Percentiles rank a stretch among this genome's conserved stretches.
phyloP scores from a whole-genome alignment of 2,888 invertebrate species.

The Mesorhabditis belari region DNA sequence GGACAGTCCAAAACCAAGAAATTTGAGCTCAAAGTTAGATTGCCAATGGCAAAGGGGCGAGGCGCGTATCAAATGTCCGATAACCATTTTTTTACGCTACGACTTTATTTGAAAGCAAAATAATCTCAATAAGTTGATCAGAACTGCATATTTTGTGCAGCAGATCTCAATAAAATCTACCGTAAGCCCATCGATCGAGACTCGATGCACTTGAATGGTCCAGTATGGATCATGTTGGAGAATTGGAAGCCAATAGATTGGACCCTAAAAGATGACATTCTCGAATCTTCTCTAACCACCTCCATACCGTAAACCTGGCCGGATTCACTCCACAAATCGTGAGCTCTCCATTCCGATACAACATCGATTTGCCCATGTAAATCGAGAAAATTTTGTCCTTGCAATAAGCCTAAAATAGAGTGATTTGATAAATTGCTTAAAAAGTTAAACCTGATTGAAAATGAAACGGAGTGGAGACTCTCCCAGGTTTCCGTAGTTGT shows the following conservation, averaged over 20 bases:
- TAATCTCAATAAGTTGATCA: no score
- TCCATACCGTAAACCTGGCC: neutral
- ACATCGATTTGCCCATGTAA: neutral
- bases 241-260: neutral
- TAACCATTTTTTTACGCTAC: no score
- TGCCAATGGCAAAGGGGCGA: no score
- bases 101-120: no score
- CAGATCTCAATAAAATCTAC: neutral
- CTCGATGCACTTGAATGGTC: neutral
- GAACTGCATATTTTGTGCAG: no score
- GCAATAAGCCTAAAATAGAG: neutral
- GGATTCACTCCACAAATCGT: neutral
- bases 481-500: neutral
- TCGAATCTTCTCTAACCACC: no score
- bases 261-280: neutral
- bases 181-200: neutral
- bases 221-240: neutral
- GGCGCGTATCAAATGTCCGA: no score
- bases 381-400: neutral
- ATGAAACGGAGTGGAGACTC: neutral
- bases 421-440: neutral
- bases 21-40: no score
- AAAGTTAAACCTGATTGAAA: neutral
- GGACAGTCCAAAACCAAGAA: no score
- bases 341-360: neutral